Percentiles rank a stretch among this genome's conserved stretches.
Evolutionary conservation across 2,797 vertebrate species (phyloP).

Genomic region (Dicrostonyx torquatus): DNA sequence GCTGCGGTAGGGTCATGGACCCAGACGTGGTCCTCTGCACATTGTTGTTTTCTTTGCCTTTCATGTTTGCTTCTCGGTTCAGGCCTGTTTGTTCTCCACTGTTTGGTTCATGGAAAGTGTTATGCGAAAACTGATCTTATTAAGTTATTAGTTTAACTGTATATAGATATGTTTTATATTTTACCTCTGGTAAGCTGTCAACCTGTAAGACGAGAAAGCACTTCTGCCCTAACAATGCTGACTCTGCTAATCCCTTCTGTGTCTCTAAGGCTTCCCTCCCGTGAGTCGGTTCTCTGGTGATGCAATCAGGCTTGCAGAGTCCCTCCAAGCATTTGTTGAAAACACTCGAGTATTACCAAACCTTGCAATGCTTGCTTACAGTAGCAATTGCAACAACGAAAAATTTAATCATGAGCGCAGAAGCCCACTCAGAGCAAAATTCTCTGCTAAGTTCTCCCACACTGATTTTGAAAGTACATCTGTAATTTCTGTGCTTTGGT

Average conservation of each 20-base stretch:
- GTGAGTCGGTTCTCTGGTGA: background rate
- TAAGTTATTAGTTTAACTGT: background rate
- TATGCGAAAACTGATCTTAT: background rate
- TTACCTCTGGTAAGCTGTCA: background rate
- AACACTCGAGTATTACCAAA: background rate
- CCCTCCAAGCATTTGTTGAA: conserved; percentile 28
- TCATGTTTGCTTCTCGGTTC: background rate
- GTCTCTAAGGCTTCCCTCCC: background rate
- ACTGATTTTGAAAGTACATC: background rate
- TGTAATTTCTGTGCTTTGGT: background rate
- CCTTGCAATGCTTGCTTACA: background rate
- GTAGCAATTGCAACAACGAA: background rate
- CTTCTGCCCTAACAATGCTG: background rate
- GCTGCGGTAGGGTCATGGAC: background rate
- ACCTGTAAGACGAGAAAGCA: background rate
- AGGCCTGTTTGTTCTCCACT: background rate
- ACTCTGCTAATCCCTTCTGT: background rate
- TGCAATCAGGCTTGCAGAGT: background rate
- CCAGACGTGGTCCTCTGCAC: background rate
- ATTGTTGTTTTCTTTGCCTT: background rate
- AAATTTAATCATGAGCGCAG: background rate
- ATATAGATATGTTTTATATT: background rate
- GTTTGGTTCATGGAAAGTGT: background rate
- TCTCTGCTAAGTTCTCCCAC: background rate
- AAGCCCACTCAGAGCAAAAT: background rate